Evolutionary conservation across 1,140 invertebrate genomes (phyloP), one percentile per base, ranked within the genome.

Genomic region (Drosophila ficusphila): DNA sequence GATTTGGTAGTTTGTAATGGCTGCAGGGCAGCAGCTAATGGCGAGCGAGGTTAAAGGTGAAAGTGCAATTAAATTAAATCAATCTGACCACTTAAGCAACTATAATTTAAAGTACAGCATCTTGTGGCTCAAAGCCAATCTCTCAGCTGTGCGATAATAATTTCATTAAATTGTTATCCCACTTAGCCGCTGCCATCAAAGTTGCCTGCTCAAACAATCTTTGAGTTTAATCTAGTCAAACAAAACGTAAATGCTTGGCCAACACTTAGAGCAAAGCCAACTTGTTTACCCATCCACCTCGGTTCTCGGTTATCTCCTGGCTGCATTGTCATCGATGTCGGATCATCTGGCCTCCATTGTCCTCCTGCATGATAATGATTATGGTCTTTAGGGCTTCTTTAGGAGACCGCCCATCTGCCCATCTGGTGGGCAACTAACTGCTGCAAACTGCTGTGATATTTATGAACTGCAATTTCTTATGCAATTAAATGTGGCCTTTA

Each of bases 401-500:
- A 39, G n/a, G 23, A 27, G 34, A 12, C 49, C 49, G 11, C 53
- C 27, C 8, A 21, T 39, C n/a, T 9, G 11, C 53, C 27, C 8
- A 21, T 39, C n/a, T 9, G 39, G 3, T 5, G 41, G 19, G 19
- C 6, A 11, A 27, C 19, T 25, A 7, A 39, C n/a, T n/a, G n/a
- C n/a, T n/a, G n/a, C n/a, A n/a, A n/a, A n/a, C n/a, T n/a, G n/a
- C n/a, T n/a, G n/a, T n/a, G 61, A 60, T 67, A 51, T 65, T 65
- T 65, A 67, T 67, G 60, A 31, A 27, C 62, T 52, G 62, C 34
- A 41, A 52, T 67, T 52, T 68, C 64, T 68, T 68, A 68, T 68
- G 64, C 64, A 68, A 68, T 68, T 68, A 68, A 67, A 42, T 67
- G 48, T 52, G 64, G 61, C 64, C 64, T 52, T 52, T 41, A 61